Evolutionary conservation across 1,140 invertebrate genomes (phyloP).

Genomic region (Cardiocondyla obscurior): DNA sequence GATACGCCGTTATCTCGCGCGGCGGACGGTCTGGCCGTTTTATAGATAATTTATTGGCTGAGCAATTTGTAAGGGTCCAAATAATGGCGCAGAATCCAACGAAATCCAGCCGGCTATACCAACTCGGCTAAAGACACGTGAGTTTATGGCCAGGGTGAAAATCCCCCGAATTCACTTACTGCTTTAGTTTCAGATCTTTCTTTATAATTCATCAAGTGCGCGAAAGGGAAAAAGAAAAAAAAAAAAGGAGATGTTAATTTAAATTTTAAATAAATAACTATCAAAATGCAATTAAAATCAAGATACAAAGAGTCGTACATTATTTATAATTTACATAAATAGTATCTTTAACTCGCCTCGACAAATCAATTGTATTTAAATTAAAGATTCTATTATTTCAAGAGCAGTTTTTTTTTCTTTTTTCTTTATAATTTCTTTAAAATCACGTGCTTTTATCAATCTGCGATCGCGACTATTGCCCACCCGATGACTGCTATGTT

Average conservation of each 20-base stretch:
- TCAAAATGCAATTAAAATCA: too few relatives aligned
- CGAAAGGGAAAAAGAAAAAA: neutral
- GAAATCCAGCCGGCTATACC: constrained; percentile 46
- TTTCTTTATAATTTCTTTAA: neutral
- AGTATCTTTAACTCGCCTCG: too few relatives aligned
- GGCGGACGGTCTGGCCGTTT: constrained; percentile 71
- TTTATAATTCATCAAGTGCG: constrained; percentile 29
- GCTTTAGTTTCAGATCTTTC: constrained; percentile 33
- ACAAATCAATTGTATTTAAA: too few relatives aligned
- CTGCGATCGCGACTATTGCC: constrained; percentile 43
- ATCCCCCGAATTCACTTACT: constrained; percentile 52
- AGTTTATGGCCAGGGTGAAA: constrained; percentile 52
- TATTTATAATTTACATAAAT: too few relatives aligned
- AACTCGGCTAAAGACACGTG: constrained; percentile 57
- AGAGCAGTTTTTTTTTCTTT: neutral
- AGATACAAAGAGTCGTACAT: too few relatives aligned
- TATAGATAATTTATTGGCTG: constrained; percentile 80
- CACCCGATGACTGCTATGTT: constrained; percentile 30
- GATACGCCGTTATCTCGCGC: constrained; percentile 78
- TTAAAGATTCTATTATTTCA: too few relatives aligned
- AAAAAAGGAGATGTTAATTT: too few relatives aligned
- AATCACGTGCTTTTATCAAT: too few relatives aligned
- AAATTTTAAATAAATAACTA: too few relatives aligned
- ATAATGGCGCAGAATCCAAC: constrained; percentile 59
- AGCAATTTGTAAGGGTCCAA: constrained; percentile 78